phyloP scores from a whole-genome alignment of 2,888 invertebrate species.

The Aromia moschata region DNA sequence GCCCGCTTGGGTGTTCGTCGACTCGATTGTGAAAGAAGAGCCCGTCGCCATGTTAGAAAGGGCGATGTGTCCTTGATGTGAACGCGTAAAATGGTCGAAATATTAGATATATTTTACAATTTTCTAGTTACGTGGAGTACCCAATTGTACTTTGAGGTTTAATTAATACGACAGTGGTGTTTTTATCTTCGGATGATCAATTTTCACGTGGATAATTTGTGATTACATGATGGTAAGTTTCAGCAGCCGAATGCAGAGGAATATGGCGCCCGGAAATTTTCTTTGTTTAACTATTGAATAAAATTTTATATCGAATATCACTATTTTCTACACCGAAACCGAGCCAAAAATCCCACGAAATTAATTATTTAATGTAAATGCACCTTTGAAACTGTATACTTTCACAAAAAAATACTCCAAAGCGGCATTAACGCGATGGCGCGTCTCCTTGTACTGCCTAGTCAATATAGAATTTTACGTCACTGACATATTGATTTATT shows the following conservation, averaged over 20 bases:
- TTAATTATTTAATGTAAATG: neutral
- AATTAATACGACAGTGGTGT: conserved; percentile 62
- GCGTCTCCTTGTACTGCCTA: conserved; percentile 25
- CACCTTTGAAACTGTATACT: conserved; percentile 10
- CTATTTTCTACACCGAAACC: neutral
- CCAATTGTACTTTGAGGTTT: conserved; percentile 64
- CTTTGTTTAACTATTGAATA: conserved; percentile 46
- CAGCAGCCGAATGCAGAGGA: conserved; percentile 60
- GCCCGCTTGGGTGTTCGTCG: conserved; percentile 46
- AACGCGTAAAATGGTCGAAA: conserved; percentile 64
- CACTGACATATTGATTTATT: conserved; percentile 48
- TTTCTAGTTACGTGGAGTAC: conserved; percentile 67
- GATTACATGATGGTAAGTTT: conserved; percentile 75
- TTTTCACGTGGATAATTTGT: conserved; percentile 69
- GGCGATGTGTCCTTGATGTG: conserved; percentile 62
- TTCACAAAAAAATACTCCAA: conserved; percentile 18
- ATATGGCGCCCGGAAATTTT: conserved; percentile 61
- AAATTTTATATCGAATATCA: conserved; percentile 16
- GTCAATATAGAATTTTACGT: conserved; percentile 50
- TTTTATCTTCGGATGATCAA: conserved; percentile 68
- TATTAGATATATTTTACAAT: conserved; percentile 64
- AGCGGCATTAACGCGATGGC: conserved; percentile 24
- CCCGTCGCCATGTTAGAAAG: conserved; percentile 67
- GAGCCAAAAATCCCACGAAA: neutral
- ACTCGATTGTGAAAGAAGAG: conserved; percentile 35